Percentiles rank a stretch among this genome's conserved stretches.
Conservation (phyloP, 2,888 invertebrate species). For the Chironomus riparius region DNA sequence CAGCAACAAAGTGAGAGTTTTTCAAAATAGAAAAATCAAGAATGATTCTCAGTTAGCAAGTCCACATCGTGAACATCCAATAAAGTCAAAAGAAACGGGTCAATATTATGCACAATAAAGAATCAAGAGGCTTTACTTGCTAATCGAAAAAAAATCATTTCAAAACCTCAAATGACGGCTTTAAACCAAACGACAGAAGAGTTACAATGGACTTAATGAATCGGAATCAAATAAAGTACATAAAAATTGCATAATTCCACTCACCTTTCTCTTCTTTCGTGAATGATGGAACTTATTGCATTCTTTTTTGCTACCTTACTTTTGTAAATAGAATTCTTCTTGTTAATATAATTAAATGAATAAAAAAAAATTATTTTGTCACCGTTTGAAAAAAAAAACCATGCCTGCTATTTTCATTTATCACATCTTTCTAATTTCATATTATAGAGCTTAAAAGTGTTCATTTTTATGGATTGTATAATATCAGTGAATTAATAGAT, state of each 20-base stretch:
- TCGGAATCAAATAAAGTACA: background rate
- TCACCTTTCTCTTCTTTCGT: background rate
- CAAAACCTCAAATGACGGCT: background rate
- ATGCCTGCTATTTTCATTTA: no score
- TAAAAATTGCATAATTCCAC: background rate
- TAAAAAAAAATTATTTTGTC: conserved; percentile 22
- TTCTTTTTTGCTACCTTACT: conserved; percentile 1
- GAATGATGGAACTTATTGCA: background rate
- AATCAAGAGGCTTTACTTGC: background rate
- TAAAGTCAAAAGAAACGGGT: background rate
- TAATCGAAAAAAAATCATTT: background rate
- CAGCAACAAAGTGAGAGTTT: no score
- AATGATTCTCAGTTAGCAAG: no score
- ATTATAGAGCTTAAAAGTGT: background rate
- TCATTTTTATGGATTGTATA: no score
- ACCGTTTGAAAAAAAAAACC: conserved; percentile 18
- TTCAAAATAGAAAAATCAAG: no score
- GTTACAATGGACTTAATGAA: conserved; percentile 10
- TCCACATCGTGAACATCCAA: no score
- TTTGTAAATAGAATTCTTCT: conserved; percentile 24
- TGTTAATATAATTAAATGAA: conserved; percentile 15
- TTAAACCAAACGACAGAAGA: background rate
- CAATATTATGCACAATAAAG: background rate
- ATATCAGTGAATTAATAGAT: no score
- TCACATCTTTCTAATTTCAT: background rate